Evolutionary conservation across 2,113 vertebrate species (phyloP), one percentile per base, ranked within the genome.

Genomic region (Tapirus terrestris): DNA sequence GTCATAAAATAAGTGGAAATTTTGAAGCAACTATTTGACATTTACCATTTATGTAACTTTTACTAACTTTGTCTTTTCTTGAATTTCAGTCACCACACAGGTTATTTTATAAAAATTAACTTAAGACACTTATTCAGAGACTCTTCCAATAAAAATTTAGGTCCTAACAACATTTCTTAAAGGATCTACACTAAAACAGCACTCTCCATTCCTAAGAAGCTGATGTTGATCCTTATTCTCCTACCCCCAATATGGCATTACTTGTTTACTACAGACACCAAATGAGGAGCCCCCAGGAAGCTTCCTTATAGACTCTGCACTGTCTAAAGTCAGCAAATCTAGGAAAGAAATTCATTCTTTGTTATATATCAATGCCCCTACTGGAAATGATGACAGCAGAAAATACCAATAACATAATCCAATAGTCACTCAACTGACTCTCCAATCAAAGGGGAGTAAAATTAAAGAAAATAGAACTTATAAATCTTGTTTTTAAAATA

Each of bases 201-300:
- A 96, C 68, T 96, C 80, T 94, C 68, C 48, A 81, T 92, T 96
- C 79, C 77, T 61, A 9, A 86, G 61, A 96, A 98, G 92, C 80
- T 95, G 70, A 94, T 90, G 48, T 70, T 97, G 95, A 70, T 97
- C 93, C 88, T 97, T 89, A 89, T 39, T 86, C 56, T 84, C 83
- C 5, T 20, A 73, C 2, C 29, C 23, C 60, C 51, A 89, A 95
- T 92, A 97, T 18, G 85, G 77, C 83, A 3, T 95, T 45, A 89
- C 82, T 98, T 97, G 94, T 89, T 98, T 98, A 95, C 58, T 89
- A 89, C 27, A 56, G 94, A 94, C 81, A 97, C 89, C 93, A 84
- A 98, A 97, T 96, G 90, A 98, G 89, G 65, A 97, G 63, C 87
- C 87, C 70, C 80, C 96, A 97, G 88, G 96, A 98, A 96, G 80